phyloP scores from a whole-genome alignment of 2,888 invertebrate species.

The Pristionchus exspectatus region DNA sequence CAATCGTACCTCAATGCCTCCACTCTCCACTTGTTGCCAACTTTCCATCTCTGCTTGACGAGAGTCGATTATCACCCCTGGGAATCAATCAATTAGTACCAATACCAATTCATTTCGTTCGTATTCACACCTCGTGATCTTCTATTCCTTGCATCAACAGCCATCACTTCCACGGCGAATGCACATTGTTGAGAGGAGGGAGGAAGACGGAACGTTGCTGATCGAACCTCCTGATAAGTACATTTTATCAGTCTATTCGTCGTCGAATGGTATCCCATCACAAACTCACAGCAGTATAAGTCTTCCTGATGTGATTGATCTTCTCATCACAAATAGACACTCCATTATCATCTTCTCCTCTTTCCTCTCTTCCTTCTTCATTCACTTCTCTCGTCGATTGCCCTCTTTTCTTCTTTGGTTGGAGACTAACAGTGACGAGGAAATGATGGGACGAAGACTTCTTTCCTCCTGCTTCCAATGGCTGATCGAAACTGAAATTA shows the following conservation, averaged over 20 bases:
- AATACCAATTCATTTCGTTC: not conserved
- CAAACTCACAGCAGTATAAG: constrained; percentile 41
- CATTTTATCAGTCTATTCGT: not conserved
- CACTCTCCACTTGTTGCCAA: constrained; percentile 43
- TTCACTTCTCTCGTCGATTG: constrained; percentile 30
- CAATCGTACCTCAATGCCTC: constrained; percentile 44
- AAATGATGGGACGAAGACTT: constrained; percentile 40
- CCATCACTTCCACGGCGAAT: constrained; percentile 48
- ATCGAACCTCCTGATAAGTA: constrained; percentile 40
- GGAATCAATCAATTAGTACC: not conserved
- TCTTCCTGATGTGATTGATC: constrained; percentile 41
- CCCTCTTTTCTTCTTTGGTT: constrained; percentile 41
- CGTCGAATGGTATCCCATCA: not conserved
- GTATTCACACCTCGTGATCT: constrained; percentile 5
- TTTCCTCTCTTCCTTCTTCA: not conserved
- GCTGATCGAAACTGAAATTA: constrained; percentile 37
- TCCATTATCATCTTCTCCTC: not conserved
- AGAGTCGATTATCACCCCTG: constrained; percentile 44
- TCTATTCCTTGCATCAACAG: constrained; percentile 43
- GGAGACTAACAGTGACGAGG: constrained; percentile 34
- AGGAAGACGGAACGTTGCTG: constrained; percentile 29
- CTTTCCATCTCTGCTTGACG: constrained; percentile 44
- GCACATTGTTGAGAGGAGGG: constrained; percentile 37
- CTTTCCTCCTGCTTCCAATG: not conserved
- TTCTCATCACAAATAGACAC: constrained; percentile 30